Base-by-base conservation (phyloP, 2,888 invertebrate genomes). In the Pseudolycoriella hygida region DNA sequence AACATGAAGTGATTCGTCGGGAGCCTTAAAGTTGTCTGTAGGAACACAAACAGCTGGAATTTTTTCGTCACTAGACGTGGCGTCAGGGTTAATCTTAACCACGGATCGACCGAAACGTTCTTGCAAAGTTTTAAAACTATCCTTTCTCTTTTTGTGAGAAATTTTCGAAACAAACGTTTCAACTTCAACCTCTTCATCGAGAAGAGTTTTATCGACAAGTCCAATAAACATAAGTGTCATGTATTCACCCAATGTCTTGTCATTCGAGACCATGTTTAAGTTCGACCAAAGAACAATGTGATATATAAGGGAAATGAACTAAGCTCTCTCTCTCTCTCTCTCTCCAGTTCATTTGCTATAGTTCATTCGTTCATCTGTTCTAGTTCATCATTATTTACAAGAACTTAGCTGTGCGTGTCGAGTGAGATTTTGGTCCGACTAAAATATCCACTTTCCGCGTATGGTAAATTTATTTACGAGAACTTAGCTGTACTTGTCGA, bases 101-200 rank as follows among this genome's bases (percentile, higher is more conserved):
- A 80, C 80, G 52, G 77, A 78, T 50, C 73, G 75, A 42, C 82
- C 80, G 52, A 81, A 71, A 72, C 81, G 76, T 43, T 83, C 75
- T 73, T 86, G 83, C 65, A 83, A 79, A 53, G 82, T 77, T 40
- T 87, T 15, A 84, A 79, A 37, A 84, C 82, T 84, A 59, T 90
- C 93, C 70, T 93, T 93, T 51, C 93, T 76, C 63, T 92, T 92
- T 58, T 90, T 92, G 61, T 90, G 87, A 56, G 86, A 88, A 54
- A 92, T 81, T 68, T 90, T 90, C 52, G 89, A 70, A 46, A 94
- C 67, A 45, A 84, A 70, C 14, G 88, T 85, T 65, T 94, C 92
- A 18, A 93, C 87, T 83, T 44, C 85, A 19, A 54, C 50, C n/a
- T 43, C 20, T 17, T 43, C 48, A 15, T 61, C 61, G 55, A 47